Conservation (phyloP, 2,888 invertebrate species). For the Galerucella calmariensis region DNA sequence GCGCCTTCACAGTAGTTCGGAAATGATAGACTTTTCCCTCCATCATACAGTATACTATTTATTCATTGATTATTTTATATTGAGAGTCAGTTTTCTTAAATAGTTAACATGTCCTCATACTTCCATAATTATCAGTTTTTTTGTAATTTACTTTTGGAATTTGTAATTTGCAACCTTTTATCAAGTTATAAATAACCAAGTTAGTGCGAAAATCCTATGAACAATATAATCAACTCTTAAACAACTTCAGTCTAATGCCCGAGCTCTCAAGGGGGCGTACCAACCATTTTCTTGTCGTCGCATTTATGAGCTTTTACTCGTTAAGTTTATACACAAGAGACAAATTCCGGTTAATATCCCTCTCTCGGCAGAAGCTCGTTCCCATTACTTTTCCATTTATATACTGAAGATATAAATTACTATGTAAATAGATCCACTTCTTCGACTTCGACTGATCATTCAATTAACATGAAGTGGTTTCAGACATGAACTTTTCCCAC, state of each 20-base stretch:
- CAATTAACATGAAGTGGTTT: constrained; percentile 27
- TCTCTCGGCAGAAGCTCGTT: constrained; percentile 13
- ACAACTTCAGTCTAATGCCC: not conserved
- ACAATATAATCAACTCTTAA: not conserved
- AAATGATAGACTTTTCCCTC: no score
- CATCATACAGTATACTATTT: no score
- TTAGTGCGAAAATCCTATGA: not conserved
- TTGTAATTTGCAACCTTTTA: not conserved
- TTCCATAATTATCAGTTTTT: no score
- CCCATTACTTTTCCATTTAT: constrained; percentile 22
- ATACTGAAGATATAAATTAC: constrained; percentile 24
- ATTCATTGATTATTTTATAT: no score
- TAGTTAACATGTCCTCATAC: no score
- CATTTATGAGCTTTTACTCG: constrained; percentile 17
- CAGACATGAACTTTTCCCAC: constrained; percentile 29
- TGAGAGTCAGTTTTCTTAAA: no score
- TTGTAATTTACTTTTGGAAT: no score
- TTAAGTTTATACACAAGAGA: constrained; percentile 17
- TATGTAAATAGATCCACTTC: constrained; percentile 32
- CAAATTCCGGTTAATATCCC: constrained; percentile 21
- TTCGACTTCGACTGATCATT: constrained; percentile 25
- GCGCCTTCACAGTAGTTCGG: no score
- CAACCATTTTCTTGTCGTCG: constrained; percentile 12
- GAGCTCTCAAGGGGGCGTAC: constrained; percentile 8
- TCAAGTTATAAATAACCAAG: not conserved